These are phyloP conservation scores for Acanthosepion lycidas DNA, from an alignment of 2,888 invertebrate genomes.

Conservation along the genomic window DNA sequence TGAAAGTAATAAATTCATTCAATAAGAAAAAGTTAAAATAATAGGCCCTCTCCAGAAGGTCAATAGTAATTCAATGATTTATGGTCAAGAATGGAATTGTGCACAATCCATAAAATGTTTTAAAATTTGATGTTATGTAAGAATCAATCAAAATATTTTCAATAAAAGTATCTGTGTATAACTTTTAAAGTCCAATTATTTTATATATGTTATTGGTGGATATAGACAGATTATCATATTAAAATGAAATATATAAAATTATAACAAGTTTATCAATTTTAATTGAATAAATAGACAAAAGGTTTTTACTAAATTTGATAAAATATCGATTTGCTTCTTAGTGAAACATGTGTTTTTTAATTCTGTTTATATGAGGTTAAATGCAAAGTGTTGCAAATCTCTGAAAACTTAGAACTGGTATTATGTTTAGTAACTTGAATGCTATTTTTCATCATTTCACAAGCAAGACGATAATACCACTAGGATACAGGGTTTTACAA, in stretches of 20 bases:
- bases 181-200: too few species aligned
- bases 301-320: not conserved
- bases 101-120: not conserved
- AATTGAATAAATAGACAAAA: not conserved
- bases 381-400: too few species aligned
- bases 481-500: too few species aligned
- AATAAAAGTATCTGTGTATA: not conserved
- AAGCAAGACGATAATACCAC: too few species aligned
- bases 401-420: too few species aligned
- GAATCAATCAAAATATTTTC: not conserved
- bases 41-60: not conserved
- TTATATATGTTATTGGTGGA: too few species aligned
- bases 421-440: too few species aligned
- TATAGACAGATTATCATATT: not conserved
- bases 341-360: too few species aligned
- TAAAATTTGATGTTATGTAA: not conserved
- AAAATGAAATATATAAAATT: not conserved
- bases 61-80: not conserved
- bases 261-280: not conserved
- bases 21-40: not conserved
- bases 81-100: not conserved
- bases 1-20: not conserved
- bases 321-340: not conserved
- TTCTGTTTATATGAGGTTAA: too few species aligned
- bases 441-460: too few species aligned